Base-by-base conservation (phyloP, 2,888 invertebrate species). In the Aphrophora alni region DNA sequence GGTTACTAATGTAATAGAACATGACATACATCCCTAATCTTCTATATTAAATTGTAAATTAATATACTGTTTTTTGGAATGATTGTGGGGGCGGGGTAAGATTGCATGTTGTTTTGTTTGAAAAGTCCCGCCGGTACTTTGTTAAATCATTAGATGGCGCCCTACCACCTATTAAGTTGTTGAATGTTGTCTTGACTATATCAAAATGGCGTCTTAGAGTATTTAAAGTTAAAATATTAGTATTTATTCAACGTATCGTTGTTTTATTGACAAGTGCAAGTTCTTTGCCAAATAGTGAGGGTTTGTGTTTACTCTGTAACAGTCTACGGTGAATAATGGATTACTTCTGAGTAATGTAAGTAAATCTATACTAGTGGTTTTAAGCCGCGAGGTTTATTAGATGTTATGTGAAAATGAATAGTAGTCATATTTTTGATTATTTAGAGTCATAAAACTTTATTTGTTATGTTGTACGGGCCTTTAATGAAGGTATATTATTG, bases 141-240 rank as follows among this genome's bases (percentile, higher is more conserved):
- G 59, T 59, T 59, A 59, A 59, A 59, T 59, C 59, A 59, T 59
- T 59, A 59, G 59, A 59, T 59, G 59, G 59, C 59, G 59, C 59
- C n/a, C 59, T 59, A 59, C 59, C 5, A n/a, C 3, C 21, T 59
- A 59, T 59, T 59, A 59, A 59, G 59, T 21, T 59, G 59, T 59
- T 59, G 59, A 59, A 59, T 59, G 59, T 59, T 59, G 59, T 21
- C 59, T 59, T 59, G 59, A 59, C 59, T 14, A 59, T 59, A 59
- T 59, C 21, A 59, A 59, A 59, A 59, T 59, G 59, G 59, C 59
- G 59, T 59, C 59, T n/a, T 59, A 59, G 21, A 7, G 14, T 59
- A 59, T 59, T 59, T 59, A 59, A 59, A 59, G 21, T 59, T 59
- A 21, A 2, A 44, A 59, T 21, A 59, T 59, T 59, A 59, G 21